Conservation (phyloP, 2,797 vertebrate species). For the Coracias cyanogaster region DNA sequence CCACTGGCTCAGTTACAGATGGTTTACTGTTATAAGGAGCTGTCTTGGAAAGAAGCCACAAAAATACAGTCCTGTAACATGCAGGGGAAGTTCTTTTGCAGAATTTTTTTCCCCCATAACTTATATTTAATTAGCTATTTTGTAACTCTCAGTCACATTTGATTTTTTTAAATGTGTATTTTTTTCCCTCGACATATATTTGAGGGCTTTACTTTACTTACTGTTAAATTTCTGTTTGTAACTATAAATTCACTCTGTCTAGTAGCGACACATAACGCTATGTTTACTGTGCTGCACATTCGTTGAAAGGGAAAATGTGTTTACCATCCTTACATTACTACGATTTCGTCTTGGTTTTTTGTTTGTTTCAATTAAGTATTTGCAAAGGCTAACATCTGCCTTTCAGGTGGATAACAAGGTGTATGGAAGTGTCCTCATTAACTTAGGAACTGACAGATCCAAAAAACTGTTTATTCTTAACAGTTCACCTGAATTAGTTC, state of each 20-base stretch:
- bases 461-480: neutral
- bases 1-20: neutral
- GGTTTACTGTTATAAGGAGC: neutral
- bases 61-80: neutral
- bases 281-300: neutral
- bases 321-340: neutral
- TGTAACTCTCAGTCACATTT: neutral
- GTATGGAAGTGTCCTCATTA: neutral
- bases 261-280: accelerated
- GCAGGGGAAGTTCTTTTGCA: neutral
- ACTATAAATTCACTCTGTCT: neutral
- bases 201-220: neutral
- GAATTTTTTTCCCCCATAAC: neutral
- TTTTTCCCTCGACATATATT: neutral
- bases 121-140: neutral
- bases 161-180: neutral
- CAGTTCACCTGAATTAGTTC: neutral
- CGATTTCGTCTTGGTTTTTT: neutral
- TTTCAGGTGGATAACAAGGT: neutral
- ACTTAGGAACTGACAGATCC: neutral
- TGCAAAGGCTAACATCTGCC: neutral
- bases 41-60: neutral
- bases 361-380: neutral
- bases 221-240: neutral
- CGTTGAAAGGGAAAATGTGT: neutral